phyloP scores from a whole-genome alignment of 2,797 vertebrate genomes.

The Eidolon dupreanum region DNA sequence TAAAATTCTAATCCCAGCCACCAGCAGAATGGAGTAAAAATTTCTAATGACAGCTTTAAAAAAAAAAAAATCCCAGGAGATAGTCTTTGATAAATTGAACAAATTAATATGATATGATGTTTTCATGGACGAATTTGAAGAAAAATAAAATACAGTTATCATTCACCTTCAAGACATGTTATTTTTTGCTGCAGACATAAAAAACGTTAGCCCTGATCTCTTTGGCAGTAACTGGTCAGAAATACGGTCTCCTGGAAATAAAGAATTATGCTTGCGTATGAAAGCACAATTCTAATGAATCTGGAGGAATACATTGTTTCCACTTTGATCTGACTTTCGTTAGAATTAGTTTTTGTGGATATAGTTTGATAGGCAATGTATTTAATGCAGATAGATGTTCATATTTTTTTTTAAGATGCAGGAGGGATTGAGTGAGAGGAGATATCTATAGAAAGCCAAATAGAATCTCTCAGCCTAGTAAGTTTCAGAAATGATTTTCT shows the following conservation, averaged over 20 bases:
- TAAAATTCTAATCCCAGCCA: neutral
- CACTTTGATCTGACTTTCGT: neutral
- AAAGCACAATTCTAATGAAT: neutral
- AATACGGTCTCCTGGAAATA: neutral
- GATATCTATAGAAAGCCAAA: neutral
- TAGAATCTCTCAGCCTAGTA: neutral
- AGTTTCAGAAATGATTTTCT: neutral
- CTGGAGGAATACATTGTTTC: neutral
- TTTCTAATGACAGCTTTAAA: neutral
- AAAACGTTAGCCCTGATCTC: neutral
- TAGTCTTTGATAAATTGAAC: neutral
- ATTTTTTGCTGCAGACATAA: neutral
- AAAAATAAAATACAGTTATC: neutral
- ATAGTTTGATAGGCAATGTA: neutral
- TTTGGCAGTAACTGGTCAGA: neutral
- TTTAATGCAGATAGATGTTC: conserved; percentile 17
- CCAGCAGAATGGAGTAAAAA: neutral
- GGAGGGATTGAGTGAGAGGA: neutral
- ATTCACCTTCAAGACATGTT: neutral
- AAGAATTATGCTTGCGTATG: neutral
- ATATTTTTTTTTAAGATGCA: neutral
- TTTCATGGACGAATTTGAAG: neutral
- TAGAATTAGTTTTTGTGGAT: neutral
- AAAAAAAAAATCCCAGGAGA: neutral
- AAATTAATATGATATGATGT: conserved; percentile 26